Evolutionary conservation across 2,888 invertebrate species (phyloP), one percentile per base, ranked within the genome.

Genomic region (Spilarctia lutea): DNA sequence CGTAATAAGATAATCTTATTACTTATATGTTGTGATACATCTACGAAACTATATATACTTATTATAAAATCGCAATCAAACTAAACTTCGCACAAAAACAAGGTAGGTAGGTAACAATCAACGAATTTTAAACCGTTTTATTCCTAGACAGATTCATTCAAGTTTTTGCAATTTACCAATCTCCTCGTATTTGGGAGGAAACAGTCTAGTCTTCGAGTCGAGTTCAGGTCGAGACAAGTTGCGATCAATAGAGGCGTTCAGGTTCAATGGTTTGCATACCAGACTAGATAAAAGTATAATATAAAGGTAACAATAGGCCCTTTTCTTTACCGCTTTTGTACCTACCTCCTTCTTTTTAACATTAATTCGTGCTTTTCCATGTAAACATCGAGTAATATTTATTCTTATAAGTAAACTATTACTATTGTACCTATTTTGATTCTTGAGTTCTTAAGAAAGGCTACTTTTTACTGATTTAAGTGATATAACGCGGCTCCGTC

Each of bases 201-300:
- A 6, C 24, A 35, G 24, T 24, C 65, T 45, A 67, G n/a, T 56
- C 60, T 73, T 66, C n/a, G n/a, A n/a, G n/a, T n/a, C n/a, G n/a
- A n/a, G n/a, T n/a, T n/a, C 33, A 45, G 27, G 77, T 73, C 79
- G 77, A 79, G 81, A 81, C 79, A 52, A 27, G 66, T 39, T 24
- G 66, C 71, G 72, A 78, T 82, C 82, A 52, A 82, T 82, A 77
- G 60, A 42, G 45, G 30, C 45, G 16, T 20, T 68, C 20, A 42
- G 42, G 10, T n/a, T n/a, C 42, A 35, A 35, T 35, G 42, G 42
- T 7, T 42, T 66, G 39, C 39, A 11, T 39, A 39, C 39, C 39
- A 39, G 39, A 3, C 2, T 56, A n/a, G 3, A 56, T n/a, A 2
- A 56, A 56, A 4, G 3, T 1, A n/a, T n/a, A 56, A 56, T 56